Conservation (phyloP, 2,113 vertebrate species). For the Crocuta crocuta region DNA sequence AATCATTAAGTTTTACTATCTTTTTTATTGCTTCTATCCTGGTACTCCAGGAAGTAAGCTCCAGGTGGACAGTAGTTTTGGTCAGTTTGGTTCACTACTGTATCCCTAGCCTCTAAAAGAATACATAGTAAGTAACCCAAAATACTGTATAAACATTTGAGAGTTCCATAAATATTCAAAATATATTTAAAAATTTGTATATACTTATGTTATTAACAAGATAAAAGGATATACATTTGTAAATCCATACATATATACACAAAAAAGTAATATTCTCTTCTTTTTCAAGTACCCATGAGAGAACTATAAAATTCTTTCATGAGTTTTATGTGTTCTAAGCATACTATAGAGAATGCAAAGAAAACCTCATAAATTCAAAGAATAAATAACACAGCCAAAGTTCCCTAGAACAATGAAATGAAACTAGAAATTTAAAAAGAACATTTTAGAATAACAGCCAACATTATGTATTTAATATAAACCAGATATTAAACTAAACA, state of each 20-base stretch:
- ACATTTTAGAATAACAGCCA: background rate
- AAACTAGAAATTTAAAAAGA: conserved; percentile 21
- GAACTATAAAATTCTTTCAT: background rate
- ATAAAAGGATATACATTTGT: background rate
- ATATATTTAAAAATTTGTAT: background rate
- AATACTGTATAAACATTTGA: conserved; percentile 19
- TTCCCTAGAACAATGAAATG: background rate
- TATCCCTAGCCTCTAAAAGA: background rate
- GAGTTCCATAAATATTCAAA: background rate
- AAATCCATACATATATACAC: background rate
- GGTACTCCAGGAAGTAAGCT: background rate
- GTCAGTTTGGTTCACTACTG: background rate
- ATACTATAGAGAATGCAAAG: background rate
- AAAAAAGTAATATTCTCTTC: background rate
- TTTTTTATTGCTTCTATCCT: background rate
- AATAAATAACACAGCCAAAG: conserved; percentile 7
- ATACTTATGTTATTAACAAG: background rate
- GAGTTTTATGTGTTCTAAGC: background rate
- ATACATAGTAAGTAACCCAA: background rate
- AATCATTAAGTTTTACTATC: background rate
- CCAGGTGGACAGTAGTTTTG: background rate
- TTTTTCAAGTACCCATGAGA: background rate
- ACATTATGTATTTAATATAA: background rate
- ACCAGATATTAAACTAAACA: background rate
- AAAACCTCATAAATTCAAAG: conserved; percentile 3